These are phyloP conservation scores for Germaria angustata DNA, from an alignment of 2,888 invertebrate genomes.

Conservation along the genomic window DNA sequence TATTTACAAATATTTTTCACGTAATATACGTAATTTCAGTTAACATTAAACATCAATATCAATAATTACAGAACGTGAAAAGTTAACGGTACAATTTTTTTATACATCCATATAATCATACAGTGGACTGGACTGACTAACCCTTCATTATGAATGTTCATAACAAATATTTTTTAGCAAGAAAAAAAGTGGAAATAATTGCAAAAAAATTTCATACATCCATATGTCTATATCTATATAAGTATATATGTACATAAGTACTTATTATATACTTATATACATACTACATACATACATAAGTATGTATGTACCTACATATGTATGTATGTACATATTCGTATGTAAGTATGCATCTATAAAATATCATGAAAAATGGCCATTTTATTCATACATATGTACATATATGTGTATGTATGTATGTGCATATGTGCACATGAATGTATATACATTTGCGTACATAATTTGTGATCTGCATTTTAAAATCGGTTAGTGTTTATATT, in stretches of 20 bases:
- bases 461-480: slow-evolving; percentile 57
- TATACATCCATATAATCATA: background rate
- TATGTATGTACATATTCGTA: background rate
- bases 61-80: slow-evolving; percentile 26
- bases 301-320: background rate
- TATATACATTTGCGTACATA: slow-evolving; percentile 2
- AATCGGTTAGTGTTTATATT: slow-evolving; percentile 7
- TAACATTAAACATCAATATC: slow-evolving; percentile 6
- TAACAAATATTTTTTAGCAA: background rate
- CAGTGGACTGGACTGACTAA: background rate
- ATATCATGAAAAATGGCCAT: slow-evolving; percentile 5
- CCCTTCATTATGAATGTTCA: background rate
- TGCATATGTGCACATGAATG: background rate
- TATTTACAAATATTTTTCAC: slow-evolving; percentile 13
- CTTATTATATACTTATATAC: no score
- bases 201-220: slow-evolving; percentile 8
- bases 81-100: slow-evolving; percentile 23
- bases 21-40: slow-evolving; percentile 22
- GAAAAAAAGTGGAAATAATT: slow-evolving; percentile 18
- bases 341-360: background rate
- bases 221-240: background rate
- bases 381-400: background rate
- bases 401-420: background rate
- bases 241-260: background rate
- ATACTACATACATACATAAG: background rate